Evolutionary conservation across 2,888 invertebrate genomes (phyloP).

Genomic region (Anodontia alba): DNA sequence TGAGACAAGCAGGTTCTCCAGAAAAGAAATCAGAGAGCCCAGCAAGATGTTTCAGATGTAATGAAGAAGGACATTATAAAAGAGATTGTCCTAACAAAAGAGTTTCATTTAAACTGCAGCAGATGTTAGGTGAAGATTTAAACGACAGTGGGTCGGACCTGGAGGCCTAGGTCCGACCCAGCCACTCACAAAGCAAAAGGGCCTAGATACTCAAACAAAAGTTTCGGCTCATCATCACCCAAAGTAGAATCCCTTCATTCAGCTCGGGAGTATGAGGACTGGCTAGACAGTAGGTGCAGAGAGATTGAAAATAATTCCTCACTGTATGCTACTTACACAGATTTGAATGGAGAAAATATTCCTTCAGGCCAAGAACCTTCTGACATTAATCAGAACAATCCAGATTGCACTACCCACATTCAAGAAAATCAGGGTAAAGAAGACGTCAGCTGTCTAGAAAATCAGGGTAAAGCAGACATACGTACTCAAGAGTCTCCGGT

Average conservation of each 20-base stretch:
- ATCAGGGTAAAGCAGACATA: not conserved
- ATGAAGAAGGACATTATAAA: not conserved
- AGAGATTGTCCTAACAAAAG: not conserved
- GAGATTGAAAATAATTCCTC: not conserved
- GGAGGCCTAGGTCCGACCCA: constrained; percentile 4
- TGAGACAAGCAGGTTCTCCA: not conserved
- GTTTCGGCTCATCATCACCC: not conserved
- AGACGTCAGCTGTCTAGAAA: not conserved
- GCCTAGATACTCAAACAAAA: not conserved
- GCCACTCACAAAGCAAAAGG: not conserved
- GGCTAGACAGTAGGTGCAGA: not conserved
- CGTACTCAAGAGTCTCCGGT: too few species aligned
- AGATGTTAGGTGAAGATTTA: not conserved
- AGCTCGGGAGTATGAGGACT: not conserved
- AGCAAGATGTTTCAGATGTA: not conserved
- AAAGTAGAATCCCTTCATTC: not conserved
- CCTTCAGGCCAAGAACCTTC: not conserved
- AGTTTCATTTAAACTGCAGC: not conserved
- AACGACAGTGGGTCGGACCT: constrained; percentile 6
- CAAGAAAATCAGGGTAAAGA: not conserved
- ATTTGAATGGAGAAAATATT: not conserved
- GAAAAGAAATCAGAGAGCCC: not conserved
- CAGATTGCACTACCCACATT: too few species aligned
- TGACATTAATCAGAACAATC: too few species aligned
- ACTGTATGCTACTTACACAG: not conserved